phyloP scores from a whole-genome alignment of 2,888 invertebrate species.

The Ashinkailepas kermadecensis region DNA sequence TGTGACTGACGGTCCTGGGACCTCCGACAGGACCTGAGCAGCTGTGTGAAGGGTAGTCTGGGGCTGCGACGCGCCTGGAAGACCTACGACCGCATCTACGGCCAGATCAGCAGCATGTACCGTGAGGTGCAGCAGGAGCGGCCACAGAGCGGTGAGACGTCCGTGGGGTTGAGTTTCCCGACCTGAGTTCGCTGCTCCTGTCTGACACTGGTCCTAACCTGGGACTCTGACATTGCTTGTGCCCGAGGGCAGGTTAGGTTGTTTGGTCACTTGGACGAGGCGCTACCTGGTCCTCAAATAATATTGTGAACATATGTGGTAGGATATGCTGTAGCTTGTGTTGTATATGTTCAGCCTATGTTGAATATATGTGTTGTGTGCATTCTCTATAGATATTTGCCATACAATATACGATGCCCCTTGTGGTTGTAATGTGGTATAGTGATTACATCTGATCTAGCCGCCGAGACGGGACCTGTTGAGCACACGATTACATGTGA shows the following conservation, averaged over 20 bases:
- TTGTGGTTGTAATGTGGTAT: too few relatives aligned
- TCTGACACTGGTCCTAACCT: not conserved
- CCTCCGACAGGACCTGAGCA: conserved; percentile 42
- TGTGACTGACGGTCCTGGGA: too few relatives aligned
- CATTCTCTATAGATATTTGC: too few relatives aligned
- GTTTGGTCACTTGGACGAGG: not conserved
- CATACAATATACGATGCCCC: too few relatives aligned
- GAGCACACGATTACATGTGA: too few relatives aligned
- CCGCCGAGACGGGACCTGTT: too few relatives aligned
- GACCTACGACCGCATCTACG: conserved; percentile 56
- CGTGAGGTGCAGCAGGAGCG: conserved; percentile 37
- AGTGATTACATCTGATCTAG: too few relatives aligned
- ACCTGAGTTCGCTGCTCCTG: not conserved
- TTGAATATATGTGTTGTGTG: too few relatives aligned
- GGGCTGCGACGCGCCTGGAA: conserved; percentile 60
- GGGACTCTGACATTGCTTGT: not conserved
- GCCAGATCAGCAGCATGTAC: conserved; percentile 51
- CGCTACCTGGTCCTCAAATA: too few relatives aligned
- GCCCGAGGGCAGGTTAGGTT: conserved; percentile 27
- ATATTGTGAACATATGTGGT: not conserved
- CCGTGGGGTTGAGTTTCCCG: not conserved
- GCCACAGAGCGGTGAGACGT: not conserved
- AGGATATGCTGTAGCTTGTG: too few relatives aligned
- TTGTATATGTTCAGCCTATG: too few relatives aligned
- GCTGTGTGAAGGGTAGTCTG: conserved; percentile 58